Evolutionary conservation across 2,797 vertebrate genomes (phyloP).

Genomic region (Luscinia megarhynchos): DNA sequence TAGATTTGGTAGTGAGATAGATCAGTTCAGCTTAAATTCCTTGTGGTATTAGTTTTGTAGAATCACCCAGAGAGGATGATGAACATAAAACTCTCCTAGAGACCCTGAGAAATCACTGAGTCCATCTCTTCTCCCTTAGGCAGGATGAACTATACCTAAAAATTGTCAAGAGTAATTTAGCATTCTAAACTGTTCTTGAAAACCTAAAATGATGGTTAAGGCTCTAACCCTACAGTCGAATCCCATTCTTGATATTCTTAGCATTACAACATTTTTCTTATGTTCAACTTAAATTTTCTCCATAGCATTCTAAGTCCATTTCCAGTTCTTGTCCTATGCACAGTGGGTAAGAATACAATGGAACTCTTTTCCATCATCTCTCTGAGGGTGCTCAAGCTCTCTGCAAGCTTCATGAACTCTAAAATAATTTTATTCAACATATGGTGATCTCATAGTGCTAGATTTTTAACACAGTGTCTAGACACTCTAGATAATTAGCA

Average conservation of each 20-base stretch:
- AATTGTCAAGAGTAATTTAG: constrained; percentile 50
- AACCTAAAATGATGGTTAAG: neutral
- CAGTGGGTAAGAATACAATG: neutral
- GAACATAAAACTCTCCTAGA: neutral
- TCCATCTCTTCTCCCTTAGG: neutral
- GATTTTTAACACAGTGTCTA: neutral
- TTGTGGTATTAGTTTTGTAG: neutral
- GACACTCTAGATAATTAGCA: neutral
- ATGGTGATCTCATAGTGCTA: neutral
- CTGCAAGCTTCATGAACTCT: neutral
- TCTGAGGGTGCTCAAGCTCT: neutral
- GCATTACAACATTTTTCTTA: neutral
- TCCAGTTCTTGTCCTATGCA: neutral
- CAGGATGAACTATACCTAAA: constrained; percentile 19
- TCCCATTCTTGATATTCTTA: neutral
- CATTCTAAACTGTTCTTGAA: constrained; percentile 22
- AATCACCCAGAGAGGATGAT: neutral
- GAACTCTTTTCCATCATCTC: neutral
- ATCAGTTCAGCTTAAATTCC: neutral
- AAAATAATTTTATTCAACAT: neutral
- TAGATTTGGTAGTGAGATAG: neutral
- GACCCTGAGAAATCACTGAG: constrained; percentile 24
- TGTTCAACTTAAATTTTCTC: neutral
- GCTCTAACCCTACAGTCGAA: neutral
- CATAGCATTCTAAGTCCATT: neutral